Base-by-base conservation (phyloP, 2,888 invertebrate genomes). In the Mythimna impura region DNA sequence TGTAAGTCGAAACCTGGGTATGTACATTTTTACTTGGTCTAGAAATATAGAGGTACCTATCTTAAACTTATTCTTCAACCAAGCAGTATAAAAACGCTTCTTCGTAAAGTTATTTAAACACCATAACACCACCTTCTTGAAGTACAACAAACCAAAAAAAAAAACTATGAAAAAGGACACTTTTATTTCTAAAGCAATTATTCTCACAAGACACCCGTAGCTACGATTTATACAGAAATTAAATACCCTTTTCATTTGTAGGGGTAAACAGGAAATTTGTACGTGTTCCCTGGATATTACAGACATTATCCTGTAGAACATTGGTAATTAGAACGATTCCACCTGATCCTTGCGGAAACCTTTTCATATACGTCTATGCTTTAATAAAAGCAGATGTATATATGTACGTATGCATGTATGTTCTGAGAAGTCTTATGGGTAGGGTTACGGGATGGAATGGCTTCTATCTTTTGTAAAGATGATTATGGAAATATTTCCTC, bases 291-390 rank as follows among this genome's bases (percentile, higher is more conserved):
- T 17, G 69, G 40, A 81, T 81, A 81, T 81, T 78, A 81, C 78
- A 78, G 63, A 71, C 73, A 73, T 81, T 81, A 81, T 81, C 78
- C 81, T 78, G 73, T 82, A 76, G 84, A 81, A 84, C 78, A 75
- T 66, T 66, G 76, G 73, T 83, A 83, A 83, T 83, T 83, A 84
- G 76, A 84, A 79, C 76, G 64, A 80, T 72, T 76, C 70, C 83
- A 84, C 80, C 84, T 84, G 84, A 83, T 83, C 79, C 83, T 76
- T 63, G 40, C 68, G 67, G 84, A 78, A 84, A 81, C 84, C 83
- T 84, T 83, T 81, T 79, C 82, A 73, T 78, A 70, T 61, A 81
- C 70, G 63, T 76, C 67, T 76, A 68, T 65, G 68, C 58, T 76
- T 81, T 76, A 82, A 69, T 82, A 71, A 82, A 71, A 62, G 52